These are phyloP conservation scores for Micropoecilia bifurca DNA, from an alignment of 2,797 vertebrate species.

Conservation along the genomic window DNA sequence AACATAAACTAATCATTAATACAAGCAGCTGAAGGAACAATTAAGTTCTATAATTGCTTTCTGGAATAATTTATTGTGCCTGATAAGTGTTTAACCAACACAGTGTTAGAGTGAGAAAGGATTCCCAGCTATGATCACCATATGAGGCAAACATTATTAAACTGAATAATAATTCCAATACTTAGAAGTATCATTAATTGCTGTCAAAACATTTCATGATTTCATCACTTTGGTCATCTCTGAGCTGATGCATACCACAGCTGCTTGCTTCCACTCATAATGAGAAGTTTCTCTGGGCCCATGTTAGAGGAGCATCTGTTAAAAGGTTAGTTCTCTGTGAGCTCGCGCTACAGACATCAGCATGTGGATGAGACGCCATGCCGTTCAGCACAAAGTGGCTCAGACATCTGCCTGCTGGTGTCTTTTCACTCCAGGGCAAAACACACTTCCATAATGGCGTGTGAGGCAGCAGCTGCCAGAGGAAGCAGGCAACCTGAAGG, in stretches of 20 bases:
- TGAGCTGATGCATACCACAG: constrained; percentile 7
- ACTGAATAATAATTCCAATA: constrained; percentile 15
- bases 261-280: constrained; percentile 3
- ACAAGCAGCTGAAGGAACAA: constrained; percentile 9
- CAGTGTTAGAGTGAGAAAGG: constrained; percentile 3
- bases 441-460: constrained; percentile 65
- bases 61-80: constrained; percentile 7
- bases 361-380: constrained; percentile 46
- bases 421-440: constrained; percentile 67
- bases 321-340: constrained; percentile 67
- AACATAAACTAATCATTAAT: constrained; percentile 28
- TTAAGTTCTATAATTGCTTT: not conserved
- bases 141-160: constrained; percentile 26
- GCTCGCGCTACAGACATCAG: constrained; percentile 49
- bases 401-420: constrained; percentile 68
- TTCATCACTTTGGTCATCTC: constrained; percentile 14
- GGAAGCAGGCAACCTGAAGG: constrained; percentile 73
- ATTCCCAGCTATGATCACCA: constrained; percentile 13
- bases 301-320: constrained; percentile 21
- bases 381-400: constrained; percentile 41
- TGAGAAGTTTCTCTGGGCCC: constrained; percentile 10
- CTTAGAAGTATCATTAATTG: constrained; percentile 22
- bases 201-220: constrained; percentile 14
- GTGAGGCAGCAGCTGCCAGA: constrained; percentile 72
- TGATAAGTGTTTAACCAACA: constrained; percentile 18